Conservation (phyloP, 2,113 vertebrate genomes). For the Amblyornis subalaris region DNA sequence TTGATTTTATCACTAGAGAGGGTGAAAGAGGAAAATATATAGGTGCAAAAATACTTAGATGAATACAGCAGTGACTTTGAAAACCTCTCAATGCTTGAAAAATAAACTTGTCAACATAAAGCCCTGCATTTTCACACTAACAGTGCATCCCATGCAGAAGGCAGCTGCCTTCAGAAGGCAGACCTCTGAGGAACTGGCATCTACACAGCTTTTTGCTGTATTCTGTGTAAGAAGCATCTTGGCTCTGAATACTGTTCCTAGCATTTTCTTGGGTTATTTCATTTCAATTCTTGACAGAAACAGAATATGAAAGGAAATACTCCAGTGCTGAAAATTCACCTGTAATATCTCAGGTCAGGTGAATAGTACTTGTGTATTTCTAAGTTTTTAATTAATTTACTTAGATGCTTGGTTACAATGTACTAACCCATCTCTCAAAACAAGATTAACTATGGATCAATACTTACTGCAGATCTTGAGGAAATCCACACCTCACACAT, state of each 20-base stretch:
- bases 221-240: background rate
- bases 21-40: background rate
- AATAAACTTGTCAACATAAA: background rate
- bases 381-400: background rate
- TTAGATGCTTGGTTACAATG: background rate
- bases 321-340: background rate
- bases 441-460: background rate
- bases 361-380: rapidly evolving
- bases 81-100: background rate
- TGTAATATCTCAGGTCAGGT: background rate
- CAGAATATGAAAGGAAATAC: background rate
- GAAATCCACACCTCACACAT: background rate
- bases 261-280: background rate
- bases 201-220: background rate
- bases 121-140: background rate
- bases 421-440: background rate
- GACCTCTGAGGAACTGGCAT: background rate
- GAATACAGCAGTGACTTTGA: conserved; percentile 11
- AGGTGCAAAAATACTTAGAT: background rate
- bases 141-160: background rate
- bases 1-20: conserved; percentile 27
- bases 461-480: background rate
- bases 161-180: background rate
- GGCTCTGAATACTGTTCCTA: background rate
- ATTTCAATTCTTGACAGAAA: background rate